Evolutionary conservation across 2,113 vertebrate genomes (phyloP).

Genomic region (Microcebus jonahi): DNA sequence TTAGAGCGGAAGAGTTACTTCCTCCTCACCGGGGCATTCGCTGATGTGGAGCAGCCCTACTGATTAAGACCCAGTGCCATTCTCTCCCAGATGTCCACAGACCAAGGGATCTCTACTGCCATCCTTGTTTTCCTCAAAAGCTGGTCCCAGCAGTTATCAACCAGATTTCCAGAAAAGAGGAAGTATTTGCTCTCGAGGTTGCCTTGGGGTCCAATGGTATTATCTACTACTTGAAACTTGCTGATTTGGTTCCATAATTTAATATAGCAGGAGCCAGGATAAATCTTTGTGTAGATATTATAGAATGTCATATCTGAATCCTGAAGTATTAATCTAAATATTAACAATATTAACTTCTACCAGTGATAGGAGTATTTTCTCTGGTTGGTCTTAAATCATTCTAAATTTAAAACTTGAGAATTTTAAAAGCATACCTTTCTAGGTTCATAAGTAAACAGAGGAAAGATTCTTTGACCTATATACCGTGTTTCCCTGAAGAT

Average conservation of each 20-base stretch:
- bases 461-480: background rate
- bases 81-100: background rate
- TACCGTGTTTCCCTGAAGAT: background rate
- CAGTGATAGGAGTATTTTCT: background rate
- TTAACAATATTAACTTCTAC: background rate
- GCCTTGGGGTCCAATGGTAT: background rate
- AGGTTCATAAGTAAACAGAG: background rate
- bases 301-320: background rate
- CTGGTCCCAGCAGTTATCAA: background rate
- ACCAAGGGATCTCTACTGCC: background rate
- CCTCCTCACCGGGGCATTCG: background rate
- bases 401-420: background rate
- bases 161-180: background rate
- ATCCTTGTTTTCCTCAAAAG: background rate
- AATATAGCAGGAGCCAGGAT: background rate
- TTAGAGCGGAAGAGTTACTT: background rate
- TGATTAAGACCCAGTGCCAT: background rate
- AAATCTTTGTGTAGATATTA: background rate
- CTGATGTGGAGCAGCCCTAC: background rate
- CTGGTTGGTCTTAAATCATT: background rate
- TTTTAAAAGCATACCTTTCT: background rate
- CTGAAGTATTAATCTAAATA: conserved; percentile 27
- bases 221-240: background rate
- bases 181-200: background rate
- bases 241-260: background rate